Evolutionary conservation across 92 coral and sea anemone species (phyloP).

Genomic region (Pocillopora meandrina): DNA sequence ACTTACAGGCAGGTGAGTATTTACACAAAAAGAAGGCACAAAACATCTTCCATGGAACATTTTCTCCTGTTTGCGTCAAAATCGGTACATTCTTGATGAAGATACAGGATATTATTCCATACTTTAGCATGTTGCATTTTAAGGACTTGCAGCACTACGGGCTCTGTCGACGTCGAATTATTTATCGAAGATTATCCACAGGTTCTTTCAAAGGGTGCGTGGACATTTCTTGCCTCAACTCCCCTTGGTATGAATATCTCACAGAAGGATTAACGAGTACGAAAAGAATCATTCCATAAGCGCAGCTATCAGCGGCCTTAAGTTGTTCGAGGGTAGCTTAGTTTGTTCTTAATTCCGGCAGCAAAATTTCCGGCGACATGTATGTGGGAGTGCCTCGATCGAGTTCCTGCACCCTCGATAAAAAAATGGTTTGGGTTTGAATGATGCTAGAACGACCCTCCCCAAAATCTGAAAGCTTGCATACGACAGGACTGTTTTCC

Average conservation of each 20-base stretch:
- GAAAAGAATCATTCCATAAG: constrained; percentile 1
- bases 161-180: no score
- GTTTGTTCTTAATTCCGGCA: not conserved
- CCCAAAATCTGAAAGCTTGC: constrained; percentile 20
- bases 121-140: no score
- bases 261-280: constrained; percentile 1
- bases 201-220: not conserved
- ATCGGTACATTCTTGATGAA: no score
- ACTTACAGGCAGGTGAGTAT: no score
- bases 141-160: no score
- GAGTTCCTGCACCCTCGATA: constrained; percentile 18
- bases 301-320: constrained; percentile 7
- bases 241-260: not conserved
- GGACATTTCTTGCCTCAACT: not conserved
- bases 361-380: constrained; percentile 27
- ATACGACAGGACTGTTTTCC: not conserved
- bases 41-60: no score
- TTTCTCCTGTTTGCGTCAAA: no score
- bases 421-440: constrained; percentile 1
- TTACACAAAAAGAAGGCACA: no score
- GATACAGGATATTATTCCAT: no score
- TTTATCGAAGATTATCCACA: not conserved
- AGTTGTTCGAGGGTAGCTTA: not conserved
- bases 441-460: not conserved
- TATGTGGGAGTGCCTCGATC: constrained; percentile 21